phyloP scores from a whole-genome alignment of 2,113 vertebrate genomes.

The Candoia aspera region DNA sequence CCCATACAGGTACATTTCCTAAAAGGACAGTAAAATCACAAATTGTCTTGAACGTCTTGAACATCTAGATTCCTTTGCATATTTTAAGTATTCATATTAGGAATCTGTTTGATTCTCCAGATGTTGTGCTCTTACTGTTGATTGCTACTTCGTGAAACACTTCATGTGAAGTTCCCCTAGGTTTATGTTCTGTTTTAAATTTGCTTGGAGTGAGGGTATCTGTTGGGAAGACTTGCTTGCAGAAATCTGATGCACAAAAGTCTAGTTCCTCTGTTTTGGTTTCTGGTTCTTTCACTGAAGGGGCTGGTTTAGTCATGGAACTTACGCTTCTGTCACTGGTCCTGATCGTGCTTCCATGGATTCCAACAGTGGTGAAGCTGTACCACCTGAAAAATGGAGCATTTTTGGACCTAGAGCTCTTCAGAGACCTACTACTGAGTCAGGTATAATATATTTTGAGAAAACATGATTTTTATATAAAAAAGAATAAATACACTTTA shows the following conservation, averaged over 20 bases:
- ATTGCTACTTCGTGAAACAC: neutral
- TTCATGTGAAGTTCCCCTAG: neutral
- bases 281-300: conserved; percentile 63
- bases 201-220: neutral
- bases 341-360: conserved; percentile 72
- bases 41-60: neutral
- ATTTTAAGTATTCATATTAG: neutral
- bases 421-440: conserved; percentile 87
- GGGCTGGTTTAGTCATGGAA: conserved; percentile 85
- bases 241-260: neutral
- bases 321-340: conserved; percentile 73
- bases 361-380: conserved; percentile 75
- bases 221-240: neutral
- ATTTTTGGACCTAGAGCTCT: conserved; percentile 85
- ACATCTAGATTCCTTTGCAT: neutral
- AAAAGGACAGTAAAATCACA: neutral
- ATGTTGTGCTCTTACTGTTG: neutral
- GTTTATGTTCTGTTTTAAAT: neutral
- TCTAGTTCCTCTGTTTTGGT: neutral
- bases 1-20: conserved; percentile 77
- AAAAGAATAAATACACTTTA: neutral
- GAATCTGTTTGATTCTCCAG: neutral
- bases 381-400: conserved; percentile 83
- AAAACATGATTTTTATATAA: neutral
- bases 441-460: conserved; percentile 70